Evolutionary conservation across 2,797 vertebrate species (phyloP).

Genomic region (Steatocranus sp.): DNA sequence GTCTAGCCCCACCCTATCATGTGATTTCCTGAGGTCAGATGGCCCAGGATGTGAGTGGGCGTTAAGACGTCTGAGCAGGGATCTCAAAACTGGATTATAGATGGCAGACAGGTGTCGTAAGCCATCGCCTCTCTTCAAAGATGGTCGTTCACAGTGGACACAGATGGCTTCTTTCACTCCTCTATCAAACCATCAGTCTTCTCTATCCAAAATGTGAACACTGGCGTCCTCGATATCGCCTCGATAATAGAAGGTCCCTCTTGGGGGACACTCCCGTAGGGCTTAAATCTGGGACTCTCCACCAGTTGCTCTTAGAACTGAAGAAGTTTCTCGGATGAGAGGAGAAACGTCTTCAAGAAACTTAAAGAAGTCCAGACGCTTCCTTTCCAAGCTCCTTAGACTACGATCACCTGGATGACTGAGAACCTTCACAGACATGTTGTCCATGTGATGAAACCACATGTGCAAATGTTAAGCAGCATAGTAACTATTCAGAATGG

Average conservation of each 20-base stretch:
- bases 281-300: not conserved
- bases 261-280: accelerated
- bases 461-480: not conserved
- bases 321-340: not conserved
- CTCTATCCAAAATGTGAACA: not conserved
- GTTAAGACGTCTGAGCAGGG: not conserved
- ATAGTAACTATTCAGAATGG: not conserved
- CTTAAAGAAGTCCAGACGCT: not conserved
- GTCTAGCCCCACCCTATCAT: not conserved
- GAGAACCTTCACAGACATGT: not conserved
- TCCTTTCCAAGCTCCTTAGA: not conserved
- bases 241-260: not conserved
- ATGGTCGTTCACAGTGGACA: accelerated
- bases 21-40: not conserved
- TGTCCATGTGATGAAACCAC: not conserved
- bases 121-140: not conserved
- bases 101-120: accelerated
- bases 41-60: not conserved
- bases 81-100: not conserved
- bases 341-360: not conserved
- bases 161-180: not conserved
- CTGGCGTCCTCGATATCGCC: not conserved
- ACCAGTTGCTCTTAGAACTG: not conserved
- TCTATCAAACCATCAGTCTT: not conserved
- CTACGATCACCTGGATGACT: not conserved